Conservation (phyloP, 2,797 vertebrate species). For the Oreochromis mossambicus region DNA sequence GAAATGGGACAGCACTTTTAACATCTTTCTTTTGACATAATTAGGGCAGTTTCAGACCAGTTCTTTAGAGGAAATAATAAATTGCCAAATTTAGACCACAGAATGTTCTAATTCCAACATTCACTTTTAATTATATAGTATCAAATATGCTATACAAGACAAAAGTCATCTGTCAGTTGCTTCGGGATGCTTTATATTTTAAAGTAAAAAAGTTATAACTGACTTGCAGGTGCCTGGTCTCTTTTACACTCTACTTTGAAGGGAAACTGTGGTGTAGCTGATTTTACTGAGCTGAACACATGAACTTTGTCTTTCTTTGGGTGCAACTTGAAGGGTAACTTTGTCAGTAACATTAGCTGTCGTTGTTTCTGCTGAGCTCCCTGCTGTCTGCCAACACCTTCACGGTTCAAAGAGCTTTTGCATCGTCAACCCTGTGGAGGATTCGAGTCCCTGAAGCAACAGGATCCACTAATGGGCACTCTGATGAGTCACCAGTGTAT, state of each 20-base stretch:
- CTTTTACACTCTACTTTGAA: background rate
- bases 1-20: background rate
- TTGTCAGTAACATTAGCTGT: background rate
- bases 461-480: background rate
- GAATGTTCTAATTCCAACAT: background rate
- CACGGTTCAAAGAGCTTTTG: background rate
- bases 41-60: background rate
- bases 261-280: background rate
- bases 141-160: background rate
- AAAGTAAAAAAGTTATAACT: background rate
- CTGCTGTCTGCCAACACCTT: background rate
- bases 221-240: background rate
- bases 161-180: background rate
- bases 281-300: background rate
- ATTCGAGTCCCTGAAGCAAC: background rate
- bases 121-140: background rate
- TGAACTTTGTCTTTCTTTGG: background rate
- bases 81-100: background rate
- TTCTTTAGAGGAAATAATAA: background rate
- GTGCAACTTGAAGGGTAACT: background rate
- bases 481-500: background rate
- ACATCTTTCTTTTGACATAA: background rate
- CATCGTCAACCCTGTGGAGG: background rate
- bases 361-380: background rate
- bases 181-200: background rate